Conservation (phyloP, 2,888 invertebrate species). For the Athetis lepigone region DNA sequence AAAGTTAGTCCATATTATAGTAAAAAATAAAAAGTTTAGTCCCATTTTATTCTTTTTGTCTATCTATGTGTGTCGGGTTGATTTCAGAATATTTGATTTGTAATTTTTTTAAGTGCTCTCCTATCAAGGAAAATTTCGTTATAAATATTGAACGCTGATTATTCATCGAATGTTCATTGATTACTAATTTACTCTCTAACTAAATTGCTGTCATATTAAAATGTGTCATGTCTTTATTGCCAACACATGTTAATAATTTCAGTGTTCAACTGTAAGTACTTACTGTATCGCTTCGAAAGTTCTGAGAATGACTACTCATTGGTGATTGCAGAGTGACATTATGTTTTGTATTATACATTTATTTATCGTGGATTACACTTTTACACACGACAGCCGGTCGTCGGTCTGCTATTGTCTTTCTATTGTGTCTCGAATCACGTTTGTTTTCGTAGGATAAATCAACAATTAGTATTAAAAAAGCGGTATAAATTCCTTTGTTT, state of each 20-base stretch:
- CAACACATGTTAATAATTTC: constrained; percentile 51
- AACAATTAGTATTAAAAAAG: no score
- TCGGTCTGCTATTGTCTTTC: no score
- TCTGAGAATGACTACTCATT: constrained; percentile 54
- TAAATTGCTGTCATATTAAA: constrained; percentile 37
- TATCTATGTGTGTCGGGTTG: background rate
- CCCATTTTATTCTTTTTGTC: background rate
- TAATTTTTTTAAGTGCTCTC: background rate
- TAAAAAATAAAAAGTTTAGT: no score
- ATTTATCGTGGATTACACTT: no score
- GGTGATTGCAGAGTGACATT: constrained; percentile 9
- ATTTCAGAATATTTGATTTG: no score
- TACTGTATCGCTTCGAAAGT: constrained; percentile 25
- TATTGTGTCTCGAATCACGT: no score
- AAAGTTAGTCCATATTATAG: no score
- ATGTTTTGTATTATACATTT: background rate
- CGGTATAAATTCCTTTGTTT: no score
- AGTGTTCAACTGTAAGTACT: no score
- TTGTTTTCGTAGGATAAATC: no score
- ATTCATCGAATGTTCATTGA: constrained; percentile 37
- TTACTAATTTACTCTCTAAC: constrained; percentile 36
- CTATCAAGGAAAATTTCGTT: constrained; percentile 46
- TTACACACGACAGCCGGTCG: no score
- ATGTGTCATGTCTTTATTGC: constrained; percentile 61
- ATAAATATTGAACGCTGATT: constrained; percentile 28